A percentile compares a stretch with the other conserved stretches of the same genome.
Evolutionary conservation across 1,140 invertebrate species (phyloP).

Genomic region (Hypothenemus hampei): DNA sequence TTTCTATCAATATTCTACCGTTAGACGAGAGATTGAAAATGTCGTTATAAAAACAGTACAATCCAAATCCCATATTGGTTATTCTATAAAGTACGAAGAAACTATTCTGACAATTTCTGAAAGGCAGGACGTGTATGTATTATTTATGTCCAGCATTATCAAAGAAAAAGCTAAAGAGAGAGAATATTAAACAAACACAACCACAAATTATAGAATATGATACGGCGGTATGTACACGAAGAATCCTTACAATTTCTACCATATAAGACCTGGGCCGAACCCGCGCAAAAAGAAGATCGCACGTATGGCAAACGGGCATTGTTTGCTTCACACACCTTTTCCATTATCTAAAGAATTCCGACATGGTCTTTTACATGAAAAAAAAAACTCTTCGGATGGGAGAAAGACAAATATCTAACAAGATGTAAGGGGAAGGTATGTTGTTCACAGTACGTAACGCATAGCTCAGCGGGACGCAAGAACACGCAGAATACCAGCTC

Average conservation of each 20-base stretch:
- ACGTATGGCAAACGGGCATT: conserved; percentile 27
- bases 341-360: conserved; percentile 38
- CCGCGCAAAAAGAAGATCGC: conserved; percentile 22
- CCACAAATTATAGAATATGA: conserved; percentile 30
- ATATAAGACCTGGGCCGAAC: conserved; percentile 12
- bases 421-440: conserved; percentile 40
- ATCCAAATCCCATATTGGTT: conserved; percentile 17
- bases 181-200: conserved; percentile 30
- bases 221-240: conserved; percentile 21
- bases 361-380: conserved; percentile 32
- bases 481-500: conserved; percentile 39
- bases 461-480: conserved; percentile 40
- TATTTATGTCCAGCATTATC: conserved; percentile 27
- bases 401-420: conserved; percentile 42
- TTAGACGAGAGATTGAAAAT: neutral
- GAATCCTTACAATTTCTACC: conserved; percentile 27
- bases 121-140: conserved; percentile 23
- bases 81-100: conserved; percentile 21
- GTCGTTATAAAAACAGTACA: conserved; percentile 8
- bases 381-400: conserved; percentile 31
- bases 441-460: conserved; percentile 38
- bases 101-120: conserved; percentile 26
- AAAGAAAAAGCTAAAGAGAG: conserved; percentile 24
- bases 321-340: conserved; percentile 39
- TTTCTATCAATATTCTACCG: conserved; percentile 13